These are phyloP conservation scores for Diabrotica balteata DNA, from an alignment of 2,888 invertebrate species.

Conservation along the genomic window DNA sequence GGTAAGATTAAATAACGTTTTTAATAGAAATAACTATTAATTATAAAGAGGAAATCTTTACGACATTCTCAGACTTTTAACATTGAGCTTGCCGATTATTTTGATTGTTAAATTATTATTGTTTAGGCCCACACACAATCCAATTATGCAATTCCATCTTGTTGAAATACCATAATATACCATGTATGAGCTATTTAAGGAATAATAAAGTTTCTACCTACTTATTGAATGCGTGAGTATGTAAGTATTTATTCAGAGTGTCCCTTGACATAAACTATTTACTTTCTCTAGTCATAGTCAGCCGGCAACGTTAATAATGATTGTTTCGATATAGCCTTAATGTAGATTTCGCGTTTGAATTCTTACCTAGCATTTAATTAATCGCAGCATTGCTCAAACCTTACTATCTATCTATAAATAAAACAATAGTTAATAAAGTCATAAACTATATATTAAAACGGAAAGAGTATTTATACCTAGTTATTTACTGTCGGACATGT, in stretches of 20 bases:
- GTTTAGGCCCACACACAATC: constrained; percentile 30
- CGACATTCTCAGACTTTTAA: constrained; percentile 11
- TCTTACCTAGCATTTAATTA: constrained; percentile 11
- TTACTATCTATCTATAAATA: constrained; percentile 17
- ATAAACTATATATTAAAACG: background rate
- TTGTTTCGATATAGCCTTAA: background rate
- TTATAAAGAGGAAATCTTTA: background rate
- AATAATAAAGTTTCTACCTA: constrained; percentile 25
- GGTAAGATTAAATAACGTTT: constrained; percentile 18
- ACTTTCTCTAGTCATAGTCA: background rate
- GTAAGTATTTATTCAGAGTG: constrained; percentile 1
- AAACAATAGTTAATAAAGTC: constrained; percentile 14
- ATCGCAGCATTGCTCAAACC: constrained; percentile 5
- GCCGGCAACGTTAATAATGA: too few species aligned
- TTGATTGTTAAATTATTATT: constrained; percentile 31
- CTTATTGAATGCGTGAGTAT: constrained; percentile 18
- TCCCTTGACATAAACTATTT: constrained; percentile 6
- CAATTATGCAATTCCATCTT: constrained; percentile 34
- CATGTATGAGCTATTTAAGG: constrained; percentile 21
- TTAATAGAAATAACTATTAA: too few species aligned
- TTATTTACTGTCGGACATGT: too few species aligned
- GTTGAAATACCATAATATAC: constrained; percentile 22
- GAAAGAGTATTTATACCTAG: too few species aligned
- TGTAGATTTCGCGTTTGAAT: constrained; percentile 16
- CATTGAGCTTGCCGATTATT: constrained; percentile 6